Evolutionary conservation across 1,140 invertebrate genomes (phyloP), one percentile per base, ranked within the genome.

Genomic region (Pachyrhynchus sulphureomaculatus): DNA sequence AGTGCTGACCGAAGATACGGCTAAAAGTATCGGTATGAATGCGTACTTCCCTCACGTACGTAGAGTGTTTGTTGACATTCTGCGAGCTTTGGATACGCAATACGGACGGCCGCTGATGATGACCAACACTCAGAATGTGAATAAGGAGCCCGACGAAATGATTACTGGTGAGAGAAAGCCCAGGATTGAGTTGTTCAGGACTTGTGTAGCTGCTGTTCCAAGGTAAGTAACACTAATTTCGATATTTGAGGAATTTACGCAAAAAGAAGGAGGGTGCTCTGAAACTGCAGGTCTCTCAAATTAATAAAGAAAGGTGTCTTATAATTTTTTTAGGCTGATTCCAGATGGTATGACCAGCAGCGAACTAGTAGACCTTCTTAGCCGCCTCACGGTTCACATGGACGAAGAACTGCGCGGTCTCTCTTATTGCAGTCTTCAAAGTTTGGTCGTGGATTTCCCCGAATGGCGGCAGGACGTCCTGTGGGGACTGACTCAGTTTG

Each of bases 391-490:
- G 0, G 91, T 98, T 2, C 91, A 95, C 69, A 92, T 94, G 87
- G 91, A 95, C 66, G 92, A 94, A 75, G 92, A 95, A 77, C 76
- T 95, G n/a, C 82, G 91, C 15, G 91, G 85, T 0, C 79, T 99
- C 41, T 95, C 97, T 1, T 97, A 95, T 79, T 94, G 98, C 76
- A 95, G 95, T 68, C 79, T 99, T 1, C 96, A 99, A 76, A 97
- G 93, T 57, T 81, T 99, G 10, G 91, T 98, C 6, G 85, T 93
- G 15, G 96, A 99, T 77, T 98, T 98, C 75, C 88, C 93, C 12
- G 92, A 96, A 68, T 99, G 96, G 96, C 81, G 96, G 70, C 93
- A 98, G 75, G 94, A 98, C 75, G 95, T 99, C 12, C 82, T 99
- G 15, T 88, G 83, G 81, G 92, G 95, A 12, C 96, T 97, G 77